A percentile compares a stretch with the other conserved stretches of the same genome.
phyloP scores from a whole-genome alignment of 2,113 vertebrate genomes.

The Ptilorrhoa leucosticta region DNA sequence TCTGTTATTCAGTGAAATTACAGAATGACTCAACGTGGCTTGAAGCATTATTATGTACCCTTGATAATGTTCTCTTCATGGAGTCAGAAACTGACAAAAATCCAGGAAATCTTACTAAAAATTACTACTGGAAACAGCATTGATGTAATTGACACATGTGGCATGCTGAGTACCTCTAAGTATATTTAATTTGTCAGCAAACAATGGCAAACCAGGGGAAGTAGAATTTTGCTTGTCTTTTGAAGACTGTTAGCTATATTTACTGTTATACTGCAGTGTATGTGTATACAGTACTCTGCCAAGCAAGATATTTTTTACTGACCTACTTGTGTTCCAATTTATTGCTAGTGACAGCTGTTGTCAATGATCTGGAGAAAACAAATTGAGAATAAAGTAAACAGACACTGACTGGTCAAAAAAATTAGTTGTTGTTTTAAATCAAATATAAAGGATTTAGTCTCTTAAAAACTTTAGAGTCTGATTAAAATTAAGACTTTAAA shows the following conservation, averaged over 20 bases:
- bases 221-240: neutral
- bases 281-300: neutral
- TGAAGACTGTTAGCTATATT: neutral
- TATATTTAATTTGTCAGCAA: neutral
- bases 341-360: constrained; percentile 49
- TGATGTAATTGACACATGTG: neutral
- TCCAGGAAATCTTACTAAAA: neutral
- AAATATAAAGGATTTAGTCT: constrained; percentile 29
- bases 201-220: neutral
- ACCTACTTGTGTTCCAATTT: constrained; percentile 48
- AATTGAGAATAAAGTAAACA: constrained; percentile 16
- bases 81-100: neutral
- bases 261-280: neutral
- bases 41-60: neutral
- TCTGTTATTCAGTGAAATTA: neutral
- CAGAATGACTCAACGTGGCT: neutral
- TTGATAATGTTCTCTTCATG: neutral
- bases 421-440: constrained; percentile 26
- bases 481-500: constrained; percentile 53
- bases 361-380: constrained; percentile 44
- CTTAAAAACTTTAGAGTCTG: constrained; percentile 2
- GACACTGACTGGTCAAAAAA: constrained; percentile 18
- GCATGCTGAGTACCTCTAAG: neutral
- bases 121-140: neutral
- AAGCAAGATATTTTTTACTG: constrained; percentile 36